Conservation (phyloP, 2,113 vertebrate species). For the Brachyistius frenatus region DNA sequence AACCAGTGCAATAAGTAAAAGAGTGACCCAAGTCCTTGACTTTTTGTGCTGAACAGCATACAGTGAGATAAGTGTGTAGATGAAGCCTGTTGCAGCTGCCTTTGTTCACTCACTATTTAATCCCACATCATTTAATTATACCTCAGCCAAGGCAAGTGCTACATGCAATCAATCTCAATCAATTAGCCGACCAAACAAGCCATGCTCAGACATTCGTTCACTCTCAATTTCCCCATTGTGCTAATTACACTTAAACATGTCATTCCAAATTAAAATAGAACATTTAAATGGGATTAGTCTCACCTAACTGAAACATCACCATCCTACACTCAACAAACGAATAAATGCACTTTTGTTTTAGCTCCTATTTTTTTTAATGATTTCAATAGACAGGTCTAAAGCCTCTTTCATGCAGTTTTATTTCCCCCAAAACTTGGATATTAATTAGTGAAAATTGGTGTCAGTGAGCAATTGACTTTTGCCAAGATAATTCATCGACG, state of each 20-base stretch:
- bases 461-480: no score
- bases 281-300: conserved; percentile 76
- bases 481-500: no score
- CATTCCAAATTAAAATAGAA: conserved; percentile 78
- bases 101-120: conserved; percentile 74
- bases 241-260: conserved; percentile 81
- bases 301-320: conserved; percentile 71
- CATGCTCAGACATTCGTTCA: conserved; percentile 76
- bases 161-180: conserved; percentile 83
- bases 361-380: no score
- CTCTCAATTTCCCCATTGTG: conserved; percentile 79
- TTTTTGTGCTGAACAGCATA: conserved; percentile 35
- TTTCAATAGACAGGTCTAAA: neutral
- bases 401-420: no score
- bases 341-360: no score
- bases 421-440: no score
- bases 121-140: conserved; percentile 78
- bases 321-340: neutral
- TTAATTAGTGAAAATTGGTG: no score
- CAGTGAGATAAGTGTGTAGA: conserved; percentile 42
- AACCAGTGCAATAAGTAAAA: neutral
- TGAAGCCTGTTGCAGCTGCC: conserved; percentile 43
- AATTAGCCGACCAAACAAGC: conserved; percentile 81
- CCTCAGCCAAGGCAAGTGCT: conserved; percentile 73
- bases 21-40: neutral